These are phyloP conservation scores for Sylvia atricapilla DNA, from an alignment of 2,113 vertebrate species.

Conservation along the genomic window DNA sequence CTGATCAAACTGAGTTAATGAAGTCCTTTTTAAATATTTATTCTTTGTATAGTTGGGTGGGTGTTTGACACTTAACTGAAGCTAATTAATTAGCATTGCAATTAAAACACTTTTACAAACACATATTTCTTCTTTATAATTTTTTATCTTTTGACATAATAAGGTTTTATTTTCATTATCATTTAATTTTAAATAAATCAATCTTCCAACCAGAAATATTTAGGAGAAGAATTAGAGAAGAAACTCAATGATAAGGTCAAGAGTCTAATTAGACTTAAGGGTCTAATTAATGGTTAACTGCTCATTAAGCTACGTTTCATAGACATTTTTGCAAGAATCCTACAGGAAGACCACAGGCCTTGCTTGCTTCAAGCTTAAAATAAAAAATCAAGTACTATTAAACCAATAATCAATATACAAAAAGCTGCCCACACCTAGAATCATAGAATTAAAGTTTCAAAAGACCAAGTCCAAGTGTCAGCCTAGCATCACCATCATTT, in stretches of 20 bases:
- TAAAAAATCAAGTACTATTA: neutral
- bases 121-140: neutral
- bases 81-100: neutral
- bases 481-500: neutral
- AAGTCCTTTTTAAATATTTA: neutral
- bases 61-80: neutral
- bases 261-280: neutral
- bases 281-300: neutral
- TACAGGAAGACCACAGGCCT: neutral
- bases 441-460: neutral
- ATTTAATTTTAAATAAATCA: neutral
- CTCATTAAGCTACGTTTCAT: neutral
- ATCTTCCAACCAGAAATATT: neutral
- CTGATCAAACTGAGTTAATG: neutral
- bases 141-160: neutral
- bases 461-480: neutral
- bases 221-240: neutral
- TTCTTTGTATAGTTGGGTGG: neutral
- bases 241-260: neutral
- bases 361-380: neutral
- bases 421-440: fast-evolving
- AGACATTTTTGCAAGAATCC: neutral
- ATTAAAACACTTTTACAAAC: neutral
- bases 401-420: neutral
- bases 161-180: neutral